Evolutionary conservation across 2,888 invertebrate species (phyloP), one percentile per base, ranked within the genome.

Genomic region (Heliconius charithonia): DNA sequence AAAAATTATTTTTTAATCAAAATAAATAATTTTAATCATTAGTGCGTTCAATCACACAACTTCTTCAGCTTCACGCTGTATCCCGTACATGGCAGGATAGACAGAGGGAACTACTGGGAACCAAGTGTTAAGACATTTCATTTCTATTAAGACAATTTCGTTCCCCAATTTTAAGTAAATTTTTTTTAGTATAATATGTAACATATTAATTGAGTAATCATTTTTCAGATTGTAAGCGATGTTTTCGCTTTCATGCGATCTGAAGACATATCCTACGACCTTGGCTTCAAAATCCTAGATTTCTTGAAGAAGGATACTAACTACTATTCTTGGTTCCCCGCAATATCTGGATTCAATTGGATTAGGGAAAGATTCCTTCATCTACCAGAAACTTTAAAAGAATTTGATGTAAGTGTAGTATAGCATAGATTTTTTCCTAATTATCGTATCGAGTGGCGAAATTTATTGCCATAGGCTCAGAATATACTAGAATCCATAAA

Each of bases 201-300:
- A 37, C 0, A 7, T 19, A 67, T 67, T 67, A 10, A 67, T 22
- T n/a, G 4, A n/a, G 22, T 19, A 22, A 41, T 12, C 0, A 0
- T 37, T 19, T 41, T 69, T 25, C 32, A 69, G 69, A 63, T 63
- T 29, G 63, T 94, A 0, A 94, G 94, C 29, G 95, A 95, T 51
- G 90, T 94, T 0, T 95, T 95, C 76, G 93, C 94, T 0, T 81
- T 95, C 9, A 93, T 91, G 92, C 90, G 94, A 16, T 90, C 95
- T 0, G 90, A 87, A 27, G 87, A 84, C 19, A 85, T 95, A 73
- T 79, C 87, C 0, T 92, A 87, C 78, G 79, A 87, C 0, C 86
- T 92, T 6, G 95, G 93, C 0, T 94, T 95, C 86, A 84, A 87
- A 84, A 87, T 95, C 0, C 81, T 95, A 13, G 89, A 93, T 22